Evolutionary conservation across 2,888 invertebrate genomes (phyloP), one percentile per base, ranked within the genome.

Genomic region (Tiphia femorata): DNA sequence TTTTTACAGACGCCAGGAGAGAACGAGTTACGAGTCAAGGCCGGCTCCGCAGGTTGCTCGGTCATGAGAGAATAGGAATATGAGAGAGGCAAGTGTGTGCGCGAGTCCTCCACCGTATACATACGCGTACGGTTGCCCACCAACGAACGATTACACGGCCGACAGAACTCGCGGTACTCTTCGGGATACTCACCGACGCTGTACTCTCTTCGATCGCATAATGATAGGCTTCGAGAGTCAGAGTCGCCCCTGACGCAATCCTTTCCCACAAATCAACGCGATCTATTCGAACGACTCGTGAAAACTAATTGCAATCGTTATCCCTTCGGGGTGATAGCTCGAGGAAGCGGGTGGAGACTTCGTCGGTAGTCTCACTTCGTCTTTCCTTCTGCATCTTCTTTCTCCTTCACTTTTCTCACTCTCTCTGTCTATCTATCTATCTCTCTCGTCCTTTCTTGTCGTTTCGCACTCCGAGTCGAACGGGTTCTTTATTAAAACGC

Each of bases 1-100:
- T 68, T 75, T 72, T 76, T 72, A 63, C 69, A 69, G 67, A 68
- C 71, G 64, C 59, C 47, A 66, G 71, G 66, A 66, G 58, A 62
- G 70, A 65, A 64, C 70, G 65, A 69, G 71, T 70, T 69, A 70
- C 63, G 73, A 72, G 70, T 70, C 72, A 73, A 76, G 76, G 76
- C 60, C 73, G 67, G 44, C 63, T 58, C 60, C 55, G 40, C 67
- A 70, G 70, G 70, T 70, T 70, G 70, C 60, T 58, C 58, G 58
- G 54, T 56, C 58, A 60, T 54, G 55, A 66, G 25, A 33, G 67
- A 60, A 68, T 68, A 68, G 64, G 64, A 69, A 67, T 68, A 64
- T 64, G 68, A 68, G 52, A 64, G 56, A 52, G 51, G 37, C 33
- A 33, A 14, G 33, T 33, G 14, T 33, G 33, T n/a, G 8, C 6